Percentiles rank a stretch among this genome's conserved stretches.
Conservation (phyloP, 2,797 vertebrate genomes). For the Periparus ater region DNA sequence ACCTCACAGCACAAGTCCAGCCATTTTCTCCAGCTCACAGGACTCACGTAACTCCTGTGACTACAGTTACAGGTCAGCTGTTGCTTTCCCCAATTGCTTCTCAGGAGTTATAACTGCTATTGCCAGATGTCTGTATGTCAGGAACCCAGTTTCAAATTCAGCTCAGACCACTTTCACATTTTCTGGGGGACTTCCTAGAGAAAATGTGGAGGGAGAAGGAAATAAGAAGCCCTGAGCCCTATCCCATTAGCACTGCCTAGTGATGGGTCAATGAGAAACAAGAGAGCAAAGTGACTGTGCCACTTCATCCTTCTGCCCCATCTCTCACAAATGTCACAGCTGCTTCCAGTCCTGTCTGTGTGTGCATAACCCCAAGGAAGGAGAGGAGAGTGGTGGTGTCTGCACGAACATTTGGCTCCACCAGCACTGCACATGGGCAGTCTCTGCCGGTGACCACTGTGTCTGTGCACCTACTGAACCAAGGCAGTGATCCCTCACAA, state of each 20-base stretch:
- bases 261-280: background rate
- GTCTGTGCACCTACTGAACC: background rate
- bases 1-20: background rate
- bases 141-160: background rate
- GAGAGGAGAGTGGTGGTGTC: background rate
- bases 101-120: background rate
- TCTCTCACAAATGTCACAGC: background rate
- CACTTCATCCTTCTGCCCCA: background rate
- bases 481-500: background rate
- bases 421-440: background rate
- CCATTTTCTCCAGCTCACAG: background rate
- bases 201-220: fast-evolving
- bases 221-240: background rate
- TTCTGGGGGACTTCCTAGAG: background rate
- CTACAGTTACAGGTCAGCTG: background rate
- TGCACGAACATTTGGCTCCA: fast-evolving
- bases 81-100: background rate
- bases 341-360: background rate
- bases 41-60: background rate
- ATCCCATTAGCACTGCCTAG: background rate
- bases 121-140: background rate
- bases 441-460: background rate
- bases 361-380: background rate
- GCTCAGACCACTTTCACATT: background rate
- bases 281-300: background rate